phyloP scores from a whole-genome alignment of 2,797 vertebrate genomes.

The Cossypha polioptera region DNA sequence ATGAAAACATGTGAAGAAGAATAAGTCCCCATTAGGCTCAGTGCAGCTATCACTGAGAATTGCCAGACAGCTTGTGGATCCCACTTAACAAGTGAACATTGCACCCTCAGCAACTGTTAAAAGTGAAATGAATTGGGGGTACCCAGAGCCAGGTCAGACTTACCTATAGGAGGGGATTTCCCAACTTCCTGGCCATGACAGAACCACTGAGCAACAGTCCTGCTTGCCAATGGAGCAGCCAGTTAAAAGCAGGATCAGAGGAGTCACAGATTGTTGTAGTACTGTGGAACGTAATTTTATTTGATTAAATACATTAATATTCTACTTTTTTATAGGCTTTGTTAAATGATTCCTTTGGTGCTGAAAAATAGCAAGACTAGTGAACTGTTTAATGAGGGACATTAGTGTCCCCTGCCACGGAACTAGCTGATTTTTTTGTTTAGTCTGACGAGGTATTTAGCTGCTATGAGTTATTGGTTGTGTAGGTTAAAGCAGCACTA shows the following conservation, averaged over 20 bases:
- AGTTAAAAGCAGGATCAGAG: neutral
- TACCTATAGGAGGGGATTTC: neutral
- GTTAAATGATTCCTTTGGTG: neutral
- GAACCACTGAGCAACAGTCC: neutral
- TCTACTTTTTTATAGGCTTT: neutral
- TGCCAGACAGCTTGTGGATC: neutral
- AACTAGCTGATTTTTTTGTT: neutral
- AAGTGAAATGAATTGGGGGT: neutral
- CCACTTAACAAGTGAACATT: neutral
- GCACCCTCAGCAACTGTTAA: neutral
- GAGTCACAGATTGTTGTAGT: neutral
- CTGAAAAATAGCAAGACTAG: neutral
- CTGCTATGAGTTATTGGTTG: neutral
- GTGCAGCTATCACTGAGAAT: neutral
- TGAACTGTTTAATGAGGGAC: neutral
- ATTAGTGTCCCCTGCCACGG: neutral
- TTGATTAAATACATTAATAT: neutral
- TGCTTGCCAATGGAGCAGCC: neutral
- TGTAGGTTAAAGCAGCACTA: neutral
- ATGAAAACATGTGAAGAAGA: neutral
- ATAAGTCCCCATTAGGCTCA: neutral
- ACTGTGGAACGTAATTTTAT: neutral
- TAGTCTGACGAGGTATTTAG: neutral
- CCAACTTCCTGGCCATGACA: neutral
- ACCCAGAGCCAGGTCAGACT: neutral